Base-by-base conservation (phyloP, 2,888 invertebrate species). In the Ellobium chinense region DNA sequence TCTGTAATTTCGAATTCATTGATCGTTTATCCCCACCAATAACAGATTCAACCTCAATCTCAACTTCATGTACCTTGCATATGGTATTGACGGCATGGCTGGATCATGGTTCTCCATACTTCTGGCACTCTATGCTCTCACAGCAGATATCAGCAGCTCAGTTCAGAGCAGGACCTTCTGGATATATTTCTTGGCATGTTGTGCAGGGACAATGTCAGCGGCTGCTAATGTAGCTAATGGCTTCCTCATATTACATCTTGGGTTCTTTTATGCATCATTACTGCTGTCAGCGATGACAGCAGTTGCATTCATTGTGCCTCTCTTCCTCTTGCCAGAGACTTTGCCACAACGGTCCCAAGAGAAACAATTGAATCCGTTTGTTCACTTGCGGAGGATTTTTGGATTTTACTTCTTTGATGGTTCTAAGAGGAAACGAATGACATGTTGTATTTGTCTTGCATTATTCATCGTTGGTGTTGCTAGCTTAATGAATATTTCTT, bases 331-430 rank as follows among this genome's bases (percentile, higher is more conserved):
- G 68, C 82, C 79, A 31, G 82, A 82, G 58, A 80, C 82, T 18
- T 60, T 80, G 39, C 72, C 24, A 27, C 34, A 54, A n/a, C 31
- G 69, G 1, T 78, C 77, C 9, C 56, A 36, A 39, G 24, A 18
- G 12, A 46, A 39, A 62, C 58, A 56, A 14, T 34, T 34, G 12
- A 78, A 78, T 24, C 77, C 69, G 7, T 36, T 58, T 29, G 60
- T 69, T 7, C 69, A 78, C 46, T 3, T 65, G 12, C 21, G 46
- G 9, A 76, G 80, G 69, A 77, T 82, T n/a, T 76, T 82, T 46
- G 76, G 79, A 3, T 82, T 82, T 54, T 82, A 82, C 69, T 34
- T 82, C 14, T 69, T 77, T 27, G 80, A 80, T 1, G 82, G 80
- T 0, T 27, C 73, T 0, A 0, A 34, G 24, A 31, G 65, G 27